Base-by-base conservation (phyloP, 2,113 vertebrate species). In the Montifringilla adamsi region DNA sequence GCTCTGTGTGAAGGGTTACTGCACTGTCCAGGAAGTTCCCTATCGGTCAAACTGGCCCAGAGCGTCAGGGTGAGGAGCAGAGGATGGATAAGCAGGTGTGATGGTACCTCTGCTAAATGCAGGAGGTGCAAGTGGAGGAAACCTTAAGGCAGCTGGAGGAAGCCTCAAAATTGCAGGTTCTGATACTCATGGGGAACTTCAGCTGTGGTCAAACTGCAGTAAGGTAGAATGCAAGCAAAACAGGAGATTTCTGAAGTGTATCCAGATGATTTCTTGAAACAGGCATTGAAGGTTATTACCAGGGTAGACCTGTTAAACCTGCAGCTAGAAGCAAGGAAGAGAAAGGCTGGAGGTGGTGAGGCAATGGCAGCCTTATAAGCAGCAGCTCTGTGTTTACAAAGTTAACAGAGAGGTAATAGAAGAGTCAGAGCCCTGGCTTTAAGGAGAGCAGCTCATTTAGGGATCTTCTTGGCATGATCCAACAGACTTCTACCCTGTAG, bases 41-140 rank as follows among this genome's bases (percentile, higher is more conserved):
- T 66, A 1, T 1, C 1, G 24, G 24, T 3, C 18, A 69, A 56
- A 22, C 21, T 68, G 20, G 4, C 22, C 22, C 6, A 14, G 53
- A 58, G 30, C 4, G 0, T 9, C 13, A 30, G 6, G 4, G 1
- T 44, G 11, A 28, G 73, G 37, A 69, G 22, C 64, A 94, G 26
- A 87, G 39, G 28, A 37, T 20, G 77, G 22, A 24, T 31, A 26
- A 59, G 14, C 22, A 82, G 26, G 11, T 11, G 16, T 84, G 55
- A 5, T 74, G 18, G 16, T 49, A 23, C 2, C 0, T 30, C n/a
- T 81, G 52, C 56, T 78, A 27, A 27, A 30, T 3, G 2, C 43
- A 19, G 27, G n/a, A 81, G 33, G 7, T 53, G 12, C 8, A 73
- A 74, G 21, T 41, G 52, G 9, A 78, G 26, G 43, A 78, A 66